Evolutionary conservation across 2,113 vertebrate genomes (phyloP), one percentile per base, ranked within the genome.

Genomic region (Lophius piscatorius): DNA sequence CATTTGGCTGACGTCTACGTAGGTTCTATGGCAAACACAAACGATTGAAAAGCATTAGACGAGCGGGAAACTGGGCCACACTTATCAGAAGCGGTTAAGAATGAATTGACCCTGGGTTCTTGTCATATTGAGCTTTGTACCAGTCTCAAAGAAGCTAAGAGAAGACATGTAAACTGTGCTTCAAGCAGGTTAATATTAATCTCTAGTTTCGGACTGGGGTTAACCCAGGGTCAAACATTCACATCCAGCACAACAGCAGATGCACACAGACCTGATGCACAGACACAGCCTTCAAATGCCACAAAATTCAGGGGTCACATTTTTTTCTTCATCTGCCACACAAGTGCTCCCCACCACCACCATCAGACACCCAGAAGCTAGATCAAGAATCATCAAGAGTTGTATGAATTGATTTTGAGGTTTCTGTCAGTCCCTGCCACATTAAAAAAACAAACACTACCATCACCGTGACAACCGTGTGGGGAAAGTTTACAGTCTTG

Each of bases 1-100:
- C 87, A 90, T 76, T 50, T 91, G 93, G 85, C 84, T 86, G 16
- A 90, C 49, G 57, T 96, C 93, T 1, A 90, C 20, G 4, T 93
- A 94, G 0, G 86, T 92, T 75, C 97, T 99, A 84, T 1, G 79
- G 89, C 50, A 82, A 70, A 65, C 64, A 84, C 17, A 76, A 12
- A 64, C 16, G 8, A 65, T 12, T 20, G 3, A 62, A 49, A 67
- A 5, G 50, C 22, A 24, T 87, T 49, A 84, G 46, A 57, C n/a
- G 4, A 21, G 9, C 2, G 57, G 31, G 9, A 21, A 21, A 46
- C 5, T n/a, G 29, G 28, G 9, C 9, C 39, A 9, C 17, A 29
- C 10, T 44, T 22, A 2, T 42, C 34, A n/a, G n/a, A 18, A 51
- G 14, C 50, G 7, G 42, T 31, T 60, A 9, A 48, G 63, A 74